These are phyloP conservation scores for Epizoanthus illoricatus DNA, from an alignment of 92 coral and sea anemone species.

Conservation along the genomic window DNA sequence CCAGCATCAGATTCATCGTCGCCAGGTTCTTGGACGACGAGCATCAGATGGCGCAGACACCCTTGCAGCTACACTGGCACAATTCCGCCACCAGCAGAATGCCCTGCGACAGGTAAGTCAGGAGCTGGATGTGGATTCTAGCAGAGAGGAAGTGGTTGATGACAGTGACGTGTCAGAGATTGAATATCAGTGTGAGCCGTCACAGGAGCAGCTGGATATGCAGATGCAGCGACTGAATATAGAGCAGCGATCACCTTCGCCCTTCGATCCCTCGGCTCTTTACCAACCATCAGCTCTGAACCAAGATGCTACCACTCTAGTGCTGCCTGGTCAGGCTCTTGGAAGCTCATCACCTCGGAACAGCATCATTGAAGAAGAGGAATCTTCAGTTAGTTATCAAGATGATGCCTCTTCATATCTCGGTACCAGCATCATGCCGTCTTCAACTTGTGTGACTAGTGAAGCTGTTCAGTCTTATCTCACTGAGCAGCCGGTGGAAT, in stretches of 20 bases:
- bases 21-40: slow-evolving; percentile 78
- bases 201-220: slow-evolving; percentile 85
- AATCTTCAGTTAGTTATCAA: slow-evolving; percentile 41
- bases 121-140: slow-evolving; percentile 73
- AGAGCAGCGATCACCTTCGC: slow-evolving; percentile 77
- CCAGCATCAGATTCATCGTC: slow-evolving; percentile 81
- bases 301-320: slow-evolving; percentile 26
- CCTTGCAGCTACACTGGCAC: slow-evolving; percentile 81
- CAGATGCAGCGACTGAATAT: slow-evolving; percentile 91
- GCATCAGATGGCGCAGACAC: slow-evolving; percentile 95
- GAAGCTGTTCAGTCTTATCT: slow-evolving; percentile 47
- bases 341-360: slow-evolving; percentile 64
- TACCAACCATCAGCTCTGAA: slow-evolving; percentile 37
- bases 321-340: slow-evolving; percentile 20
- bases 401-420: slow-evolving; percentile 48
- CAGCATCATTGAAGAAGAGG: slow-evolving; percentile 72
- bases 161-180: slow-evolving; percentile 58
- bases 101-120: slow-evolving; percentile 69
- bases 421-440: slow-evolving; percentile 36
- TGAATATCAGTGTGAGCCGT: slow-evolving; percentile 55
- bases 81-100: slow-evolving; percentile 72
- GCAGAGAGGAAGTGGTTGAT: slow-evolving; percentile 45
- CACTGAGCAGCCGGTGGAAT: slow-evolving; percentile 55
- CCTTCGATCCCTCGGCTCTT: slow-evolving; percentile 51
- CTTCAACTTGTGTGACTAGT: slow-evolving; percentile 51